Conservation (phyloP, 2,888 invertebrate species). For the Apodemia hepburni region DNA sequence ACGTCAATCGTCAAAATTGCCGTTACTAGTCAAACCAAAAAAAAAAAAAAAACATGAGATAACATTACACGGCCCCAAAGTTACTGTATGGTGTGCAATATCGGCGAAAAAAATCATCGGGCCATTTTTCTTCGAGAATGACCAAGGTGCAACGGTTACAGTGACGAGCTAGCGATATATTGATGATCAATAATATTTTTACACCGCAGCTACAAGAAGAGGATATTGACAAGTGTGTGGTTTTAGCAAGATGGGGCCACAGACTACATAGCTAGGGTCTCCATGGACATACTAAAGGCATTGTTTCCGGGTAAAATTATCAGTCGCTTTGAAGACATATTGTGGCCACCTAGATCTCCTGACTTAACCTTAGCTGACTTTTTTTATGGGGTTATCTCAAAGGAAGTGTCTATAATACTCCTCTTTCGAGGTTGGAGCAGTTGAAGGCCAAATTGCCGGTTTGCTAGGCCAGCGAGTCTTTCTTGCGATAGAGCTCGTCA, state of each 20-base stretch:
- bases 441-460: too few relatives aligned
- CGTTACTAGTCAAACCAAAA: conserved; percentile 17
- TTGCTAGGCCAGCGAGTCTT: too few relatives aligned
- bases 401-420: too few relatives aligned
- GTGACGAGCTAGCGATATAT: conserved; percentile 3
- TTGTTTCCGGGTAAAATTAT: conserved; percentile 18
- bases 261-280: too few relatives aligned
- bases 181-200: neutral
- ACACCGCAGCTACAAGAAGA: too few relatives aligned
- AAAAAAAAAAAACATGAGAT: conserved; percentile 20
- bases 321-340: conserved; percentile 18
- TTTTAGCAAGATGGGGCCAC: too few relatives aligned
- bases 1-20: conserved; percentile 20
- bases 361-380: conserved; percentile 8
- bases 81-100: conserved; percentile 20
- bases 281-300: too few relatives aligned
- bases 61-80: conserved; percentile 24
- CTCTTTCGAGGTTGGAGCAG: too few relatives aligned
- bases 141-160: conserved; percentile 1
- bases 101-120: conserved; percentile 18
- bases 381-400: conserved; percentile 16
- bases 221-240: too few relatives aligned
- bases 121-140: conserved; percentile 21
- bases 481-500: too few relatives aligned
- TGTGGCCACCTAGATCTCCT: conserved; percentile 16